Evolutionary conservation across 64 coral and sea anemone genomes (phyloP).

Genomic region (Actinia tenebrosa): DNA sequence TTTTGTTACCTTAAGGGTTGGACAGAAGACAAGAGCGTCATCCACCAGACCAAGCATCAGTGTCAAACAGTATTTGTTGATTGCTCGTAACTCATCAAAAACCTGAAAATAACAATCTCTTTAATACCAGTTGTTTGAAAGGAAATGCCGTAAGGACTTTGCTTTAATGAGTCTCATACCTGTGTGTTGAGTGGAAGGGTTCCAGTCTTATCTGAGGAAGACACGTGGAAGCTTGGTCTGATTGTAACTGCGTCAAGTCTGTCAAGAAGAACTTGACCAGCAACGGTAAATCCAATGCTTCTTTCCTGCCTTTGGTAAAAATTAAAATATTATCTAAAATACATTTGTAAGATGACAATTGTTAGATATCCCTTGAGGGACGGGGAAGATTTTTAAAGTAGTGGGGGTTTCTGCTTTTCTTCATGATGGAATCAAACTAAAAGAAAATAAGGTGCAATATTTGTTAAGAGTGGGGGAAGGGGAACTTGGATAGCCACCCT

Average conservation of each 20-base stretch:
- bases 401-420: no score
- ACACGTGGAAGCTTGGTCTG: not conserved
- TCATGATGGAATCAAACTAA: no score
- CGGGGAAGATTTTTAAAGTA: no score
- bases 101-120: slow-evolving; percentile 34
- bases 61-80: slow-evolving; percentile 79
- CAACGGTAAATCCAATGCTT: slow-evolving; percentile 30
- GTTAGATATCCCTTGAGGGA: no score
- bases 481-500: no score
- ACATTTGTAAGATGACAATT: no score
- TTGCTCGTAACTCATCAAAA: slow-evolving; percentile 28
- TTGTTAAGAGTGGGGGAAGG: no score
- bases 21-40: slow-evolving; percentile 54
- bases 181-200: slow-evolving; percentile 51
- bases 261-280: slow-evolving; percentile 52
- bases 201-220: not conserved
- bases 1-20: slow-evolving; percentile 44
- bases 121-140: not conserved
- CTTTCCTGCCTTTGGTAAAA: slow-evolving; percentile 38
- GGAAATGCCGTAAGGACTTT: not conserved
- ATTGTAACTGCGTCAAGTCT: slow-evolving; percentile 60
- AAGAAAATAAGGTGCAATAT: no score
- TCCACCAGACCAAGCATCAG: slow-evolving; percentile 53
- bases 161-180: not conserved
- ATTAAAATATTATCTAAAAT: not conserved